Conservation (phyloP, 1,140 invertebrate genomes). For the Choristoneura fumiferana region DNA sequence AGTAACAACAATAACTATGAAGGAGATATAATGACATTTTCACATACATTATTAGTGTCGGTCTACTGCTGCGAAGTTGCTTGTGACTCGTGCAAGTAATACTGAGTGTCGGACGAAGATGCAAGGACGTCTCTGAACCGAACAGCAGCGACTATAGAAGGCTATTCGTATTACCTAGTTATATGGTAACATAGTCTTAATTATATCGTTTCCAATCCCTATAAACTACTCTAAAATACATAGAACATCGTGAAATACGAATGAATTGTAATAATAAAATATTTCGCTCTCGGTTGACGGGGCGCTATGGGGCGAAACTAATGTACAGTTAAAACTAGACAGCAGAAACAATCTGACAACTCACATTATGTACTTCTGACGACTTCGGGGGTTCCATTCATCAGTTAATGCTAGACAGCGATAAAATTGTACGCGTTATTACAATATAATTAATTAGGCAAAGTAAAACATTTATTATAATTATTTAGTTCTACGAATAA, state of each 20-base stretch:
- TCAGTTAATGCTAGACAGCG: slow-evolving; percentile 56
- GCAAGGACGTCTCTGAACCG: slow-evolving; percentile 2
- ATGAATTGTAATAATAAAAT: slow-evolving; percentile 75
- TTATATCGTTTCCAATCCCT: slow-evolving; percentile 60
- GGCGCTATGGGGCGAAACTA: slow-evolving; percentile 60
- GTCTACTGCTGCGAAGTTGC: slow-evolving; percentile 24
- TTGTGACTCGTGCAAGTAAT: slow-evolving; percentile 12
- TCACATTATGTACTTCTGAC: slow-evolving; percentile 54
- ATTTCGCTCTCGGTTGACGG: slow-evolving; percentile 31
- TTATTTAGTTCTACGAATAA: slow-evolving; percentile 64
- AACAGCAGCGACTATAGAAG: slow-evolving; percentile 27
- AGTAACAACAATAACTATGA: slow-evolving; percentile 30
- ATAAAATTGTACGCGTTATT: slow-evolving; percentile 73
- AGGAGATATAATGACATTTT: slow-evolving; percentile 34
- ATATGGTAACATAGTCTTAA: slow-evolving; percentile 53
- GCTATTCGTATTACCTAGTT: slow-evolving; percentile 40
- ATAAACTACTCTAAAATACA: slow-evolving; percentile 66
- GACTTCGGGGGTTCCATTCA: slow-evolving; percentile 49
- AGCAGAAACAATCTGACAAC: slow-evolving; percentile 45
- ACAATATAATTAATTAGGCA: slow-evolving; percentile 73
- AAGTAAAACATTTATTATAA: slow-evolving; percentile 71
- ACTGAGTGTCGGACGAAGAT: slow-evolving; percentile 15
- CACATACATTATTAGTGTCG: slow-evolving; percentile 26
- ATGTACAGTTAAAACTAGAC: slow-evolving; percentile 47
- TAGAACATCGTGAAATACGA: slow-evolving; percentile 50